A percentile compares a stretch with the other conserved stretches of the same genome.
Conservation (phyloP, 2,113 vertebrate genomes). For the Willisornis vidua region DNA sequence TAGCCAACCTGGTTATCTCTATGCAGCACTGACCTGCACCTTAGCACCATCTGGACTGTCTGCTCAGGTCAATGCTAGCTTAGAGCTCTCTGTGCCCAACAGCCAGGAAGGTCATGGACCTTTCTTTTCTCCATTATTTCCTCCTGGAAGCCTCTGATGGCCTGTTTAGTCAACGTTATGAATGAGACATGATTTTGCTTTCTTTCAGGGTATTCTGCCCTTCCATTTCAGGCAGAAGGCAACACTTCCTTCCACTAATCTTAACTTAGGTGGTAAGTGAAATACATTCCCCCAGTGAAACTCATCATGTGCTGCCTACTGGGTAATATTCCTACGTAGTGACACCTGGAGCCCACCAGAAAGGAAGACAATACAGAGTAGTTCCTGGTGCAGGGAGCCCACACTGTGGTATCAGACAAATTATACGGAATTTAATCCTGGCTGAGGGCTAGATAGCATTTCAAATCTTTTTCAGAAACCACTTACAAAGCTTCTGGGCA, state of each 20-base stretch:
- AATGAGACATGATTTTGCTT: not conserved
- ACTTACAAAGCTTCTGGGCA: constrained; percentile 30
- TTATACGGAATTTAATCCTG: not conserved
- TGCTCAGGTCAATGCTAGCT: not conserved
- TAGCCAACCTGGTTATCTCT: not conserved
- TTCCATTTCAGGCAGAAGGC: not conserved
- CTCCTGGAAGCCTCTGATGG: not conserved
- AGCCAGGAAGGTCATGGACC: not conserved
- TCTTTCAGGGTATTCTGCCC: not conserved
- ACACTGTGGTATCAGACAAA: not conserved
- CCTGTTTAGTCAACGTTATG: not conserved
- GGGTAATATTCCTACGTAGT: not conserved
- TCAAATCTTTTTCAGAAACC: not conserved
- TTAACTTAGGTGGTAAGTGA: not conserved
- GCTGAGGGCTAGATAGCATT: not conserved
- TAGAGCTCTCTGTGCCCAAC: not conserved
- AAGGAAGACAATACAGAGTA: not conserved
- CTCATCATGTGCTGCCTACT: not conserved
- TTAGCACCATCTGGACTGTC: not conserved
- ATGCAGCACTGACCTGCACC: not conserved
- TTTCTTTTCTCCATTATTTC: not conserved
- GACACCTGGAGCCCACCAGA: not conserved
- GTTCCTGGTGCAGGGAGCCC: not conserved
- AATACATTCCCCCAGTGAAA: not conserved
- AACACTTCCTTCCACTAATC: not conserved